Evolutionary conservation across 2,888 invertebrate genomes (phyloP).

Genomic region (Sphinx pinastri): DNA sequence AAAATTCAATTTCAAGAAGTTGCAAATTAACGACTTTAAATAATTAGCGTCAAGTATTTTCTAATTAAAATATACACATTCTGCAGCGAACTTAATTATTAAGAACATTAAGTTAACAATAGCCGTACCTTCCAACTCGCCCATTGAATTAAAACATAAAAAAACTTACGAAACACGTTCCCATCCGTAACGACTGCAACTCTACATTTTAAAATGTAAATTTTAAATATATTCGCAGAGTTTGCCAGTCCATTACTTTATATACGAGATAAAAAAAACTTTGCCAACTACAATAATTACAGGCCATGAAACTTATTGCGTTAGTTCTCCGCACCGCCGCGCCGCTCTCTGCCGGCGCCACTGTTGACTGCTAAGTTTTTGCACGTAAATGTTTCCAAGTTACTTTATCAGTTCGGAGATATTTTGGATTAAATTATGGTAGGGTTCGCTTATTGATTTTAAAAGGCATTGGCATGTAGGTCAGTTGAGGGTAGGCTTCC

Average conservation of each 20-base stretch:
- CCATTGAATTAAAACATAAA: not conserved
- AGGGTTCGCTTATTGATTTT: no score
- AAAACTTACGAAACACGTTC: not conserved
- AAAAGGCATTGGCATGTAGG: no score
- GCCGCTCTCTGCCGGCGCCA: slow-evolving; percentile 7
- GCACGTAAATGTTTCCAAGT: not conserved
- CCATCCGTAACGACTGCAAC: slow-evolving; percentile 4
- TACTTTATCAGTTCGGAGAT: not conserved
- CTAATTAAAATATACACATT: no score
- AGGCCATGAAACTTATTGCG: slow-evolving; percentile 23
- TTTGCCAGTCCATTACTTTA: slow-evolving; percentile 25
- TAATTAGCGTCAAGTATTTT: no score
- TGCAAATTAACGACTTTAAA: no score
- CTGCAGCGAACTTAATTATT: no score
- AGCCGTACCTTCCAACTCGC: not conserved
- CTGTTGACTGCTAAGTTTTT: not conserved
- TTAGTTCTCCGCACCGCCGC: slow-evolving; percentile 7
- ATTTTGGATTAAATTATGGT: no score
- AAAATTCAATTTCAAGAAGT: no score
- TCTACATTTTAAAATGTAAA: slow-evolving; percentile 23
- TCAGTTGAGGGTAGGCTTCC: no score
- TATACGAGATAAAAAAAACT: slow-evolving; percentile 20
- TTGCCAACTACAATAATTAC: slow-evolving; percentile 22
- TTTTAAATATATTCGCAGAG: slow-evolving; percentile 21
- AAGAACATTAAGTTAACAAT: not conserved